A percentile compares a stretch with the other conserved stretches of the same genome.
Evolutionary conservation across 2,888 invertebrate genomes (phyloP).

Genomic region (Nemapogon koenigi): DNA sequence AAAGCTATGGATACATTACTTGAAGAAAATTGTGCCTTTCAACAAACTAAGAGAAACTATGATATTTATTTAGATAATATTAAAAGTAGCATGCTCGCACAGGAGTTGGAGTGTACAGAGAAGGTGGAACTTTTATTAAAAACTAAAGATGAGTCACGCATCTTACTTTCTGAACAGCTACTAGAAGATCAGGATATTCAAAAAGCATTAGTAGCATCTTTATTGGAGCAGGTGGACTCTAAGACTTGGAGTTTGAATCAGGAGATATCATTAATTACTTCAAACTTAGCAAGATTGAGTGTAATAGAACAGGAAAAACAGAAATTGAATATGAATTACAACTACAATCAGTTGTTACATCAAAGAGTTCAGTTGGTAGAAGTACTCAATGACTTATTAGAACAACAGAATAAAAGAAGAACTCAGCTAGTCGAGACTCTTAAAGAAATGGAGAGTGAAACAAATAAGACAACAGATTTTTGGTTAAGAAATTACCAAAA

Average conservation of each 20-base stretch:
- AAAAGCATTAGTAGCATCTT: slow-evolving; percentile 73
- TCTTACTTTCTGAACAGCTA: slow-evolving; percentile 65
- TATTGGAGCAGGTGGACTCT: slow-evolving; percentile 76
- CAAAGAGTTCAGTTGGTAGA: slow-evolving; percentile 72
- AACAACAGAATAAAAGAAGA: slow-evolving; percentile 71
- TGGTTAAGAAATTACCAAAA: slow-evolving; percentile 86
- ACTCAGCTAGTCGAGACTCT: slow-evolving; percentile 71
- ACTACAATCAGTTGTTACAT: slow-evolving; percentile 73
- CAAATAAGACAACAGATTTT: slow-evolving; percentile 63
- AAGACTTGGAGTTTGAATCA: slow-evolving; percentile 79
- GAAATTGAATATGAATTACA: slow-evolving; percentile 70
- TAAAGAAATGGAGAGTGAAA: slow-evolving; percentile 72
- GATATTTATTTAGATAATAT: slow-evolving; percentile 70
- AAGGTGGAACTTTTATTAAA: slow-evolving; percentile 67
- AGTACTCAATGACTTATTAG: slow-evolving; percentile 71
- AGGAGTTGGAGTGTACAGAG: slow-evolving; percentile 67
- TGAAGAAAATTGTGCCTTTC: slow-evolving; percentile 69
- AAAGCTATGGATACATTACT: slow-evolving; percentile 74
- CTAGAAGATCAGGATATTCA: slow-evolving; percentile 75
- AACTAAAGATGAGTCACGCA: slow-evolving; percentile 68
- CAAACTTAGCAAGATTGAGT: slow-evolving; percentile 74
- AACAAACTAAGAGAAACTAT: slow-evolving; percentile 67
- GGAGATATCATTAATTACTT: slow-evolving; percentile 75
- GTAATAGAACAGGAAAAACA: slow-evolving; percentile 75
- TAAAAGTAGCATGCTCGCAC: slow-evolving; percentile 63